A percentile compares a stretch with the other conserved stretches of the same genome.
Conservation (phyloP, 2,113 vertebrate species). For the Motacilla tschutschensis region DNA sequence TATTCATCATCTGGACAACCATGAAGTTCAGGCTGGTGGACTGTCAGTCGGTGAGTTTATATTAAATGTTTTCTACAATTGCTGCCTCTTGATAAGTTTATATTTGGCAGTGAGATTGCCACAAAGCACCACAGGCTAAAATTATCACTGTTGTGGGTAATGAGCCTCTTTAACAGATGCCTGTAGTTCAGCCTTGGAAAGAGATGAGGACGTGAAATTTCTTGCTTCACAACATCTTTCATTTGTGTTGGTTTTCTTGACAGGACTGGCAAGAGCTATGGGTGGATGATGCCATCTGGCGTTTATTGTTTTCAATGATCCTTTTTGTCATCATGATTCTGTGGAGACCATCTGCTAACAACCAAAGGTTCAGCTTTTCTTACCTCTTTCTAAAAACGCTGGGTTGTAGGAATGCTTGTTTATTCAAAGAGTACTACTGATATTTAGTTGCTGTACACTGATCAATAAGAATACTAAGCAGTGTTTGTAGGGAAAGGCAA, state of each 20-base stretch:
- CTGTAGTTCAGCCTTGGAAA: not conserved
- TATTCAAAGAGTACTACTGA: not conserved
- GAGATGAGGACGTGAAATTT: not conserved
- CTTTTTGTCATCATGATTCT: constrained; percentile 95
- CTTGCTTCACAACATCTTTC: not conserved
- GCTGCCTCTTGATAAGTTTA: not conserved
- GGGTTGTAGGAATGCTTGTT: not conserved
- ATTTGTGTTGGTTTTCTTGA: not conserved
- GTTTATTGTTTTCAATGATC: constrained; percentile 93
- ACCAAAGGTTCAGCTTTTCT: constrained; percentile 82
- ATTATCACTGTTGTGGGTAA: not conserved
- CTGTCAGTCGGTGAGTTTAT: constrained; percentile 88
- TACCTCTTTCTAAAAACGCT: not conserved
- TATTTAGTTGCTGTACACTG: not conserved
- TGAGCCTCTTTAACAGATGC: not conserved
- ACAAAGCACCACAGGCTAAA: not conserved
- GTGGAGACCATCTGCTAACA: constrained; percentile 93
- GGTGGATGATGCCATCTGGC: constrained; percentile 96
- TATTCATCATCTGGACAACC: constrained; percentile 96
- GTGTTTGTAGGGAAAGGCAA: not conserved
- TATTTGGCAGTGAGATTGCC: not conserved
- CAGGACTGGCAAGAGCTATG: constrained; percentile 95
- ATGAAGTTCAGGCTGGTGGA: constrained; percentile 94
- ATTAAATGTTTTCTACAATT: not conserved
- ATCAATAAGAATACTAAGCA: not conserved